These are phyloP conservation scores for Watsonalla cultraria DNA, from an alignment of 2,888 invertebrate genomes.

Conservation along the genomic window DNA sequence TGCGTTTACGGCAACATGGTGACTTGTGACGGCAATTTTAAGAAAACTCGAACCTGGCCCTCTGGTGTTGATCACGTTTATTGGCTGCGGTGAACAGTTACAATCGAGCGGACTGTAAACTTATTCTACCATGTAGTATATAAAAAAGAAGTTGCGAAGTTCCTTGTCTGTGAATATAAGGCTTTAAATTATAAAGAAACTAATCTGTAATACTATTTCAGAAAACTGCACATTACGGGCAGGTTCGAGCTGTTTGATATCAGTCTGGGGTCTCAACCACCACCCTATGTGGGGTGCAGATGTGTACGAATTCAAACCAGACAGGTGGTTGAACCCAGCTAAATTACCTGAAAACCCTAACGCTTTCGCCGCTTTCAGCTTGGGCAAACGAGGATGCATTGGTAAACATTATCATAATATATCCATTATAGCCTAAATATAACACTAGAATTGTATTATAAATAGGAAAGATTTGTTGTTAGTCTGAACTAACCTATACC, in stretches of 20 bases:
- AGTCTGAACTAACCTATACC: too few relatives aligned
- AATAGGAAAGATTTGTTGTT: too few relatives aligned
- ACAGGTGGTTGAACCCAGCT: conserved; percentile 46
- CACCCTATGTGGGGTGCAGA: conserved; percentile 51
- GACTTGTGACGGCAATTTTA: too few relatives aligned
- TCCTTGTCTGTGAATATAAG: background rate
- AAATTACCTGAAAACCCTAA: conserved; percentile 38
- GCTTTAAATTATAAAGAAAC: background rate
- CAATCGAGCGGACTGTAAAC: too few relatives aligned
- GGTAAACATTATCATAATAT: conserved; percentile 7
- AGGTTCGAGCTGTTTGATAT: conserved; percentile 41
- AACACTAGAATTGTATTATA: too few relatives aligned
- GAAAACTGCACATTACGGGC: conserved; percentile 46
- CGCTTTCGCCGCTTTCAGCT: conserved; percentile 44
- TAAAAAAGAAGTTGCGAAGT: background rate
- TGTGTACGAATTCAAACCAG: conserved; percentile 44
- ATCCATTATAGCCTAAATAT: conserved; percentile 8
- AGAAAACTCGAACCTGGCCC: too few relatives aligned
- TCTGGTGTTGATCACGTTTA: too few relatives aligned
- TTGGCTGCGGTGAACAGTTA: too few relatives aligned
- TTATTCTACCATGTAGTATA: too few relatives aligned
- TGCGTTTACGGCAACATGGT: too few relatives aligned
- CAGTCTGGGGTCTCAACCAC: conserved; percentile 43
- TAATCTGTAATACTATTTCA: conserved; percentile 17
- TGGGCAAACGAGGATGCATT: conserved; percentile 26